These are phyloP conservation scores for Jordanella pulchra DNA, from an alignment of 2,797 vertebrate species.

Conservation along the genomic window DNA sequence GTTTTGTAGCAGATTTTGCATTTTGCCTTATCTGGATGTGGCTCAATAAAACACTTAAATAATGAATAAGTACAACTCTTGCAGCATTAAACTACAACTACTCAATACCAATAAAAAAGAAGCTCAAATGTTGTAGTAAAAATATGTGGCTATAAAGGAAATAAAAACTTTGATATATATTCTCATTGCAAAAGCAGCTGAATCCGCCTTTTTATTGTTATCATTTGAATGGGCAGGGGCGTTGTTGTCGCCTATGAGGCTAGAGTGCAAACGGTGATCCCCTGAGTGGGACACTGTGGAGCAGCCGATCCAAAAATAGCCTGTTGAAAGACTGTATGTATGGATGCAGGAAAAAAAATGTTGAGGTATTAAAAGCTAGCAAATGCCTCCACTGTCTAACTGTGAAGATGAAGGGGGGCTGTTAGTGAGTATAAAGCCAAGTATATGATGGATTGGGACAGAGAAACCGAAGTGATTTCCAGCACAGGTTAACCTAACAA, in stretches of 20 bases:
- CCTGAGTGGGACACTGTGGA: slow-evolving; percentile 3
- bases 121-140: background rate
- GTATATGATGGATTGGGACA: too few relatives aligned
- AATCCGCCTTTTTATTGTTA: background rate
- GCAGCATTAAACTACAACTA: background rate
- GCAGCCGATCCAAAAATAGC: slow-evolving; percentile 1
- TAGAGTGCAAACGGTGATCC: background rate
- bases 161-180: background rate
- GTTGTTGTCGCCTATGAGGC: background rate
- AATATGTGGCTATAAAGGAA: background rate
- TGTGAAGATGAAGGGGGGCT: too few relatives aligned
- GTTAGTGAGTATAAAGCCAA: too few relatives aligned
- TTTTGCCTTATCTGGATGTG: background rate
- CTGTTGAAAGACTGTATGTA: background rate
- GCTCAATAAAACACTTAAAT: background rate
- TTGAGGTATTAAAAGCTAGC: background rate
- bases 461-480: too few relatives aligned
- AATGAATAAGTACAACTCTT: background rate
- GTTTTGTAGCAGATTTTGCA: background rate
- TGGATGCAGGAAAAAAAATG: background rate
- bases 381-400: too few relatives aligned
- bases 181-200: background rate
- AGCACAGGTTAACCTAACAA: too few relatives aligned
- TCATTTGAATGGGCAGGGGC: background rate
- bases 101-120: background rate